Percentiles rank a stretch among this genome's conserved stretches.
These are phyloP conservation scores for Torymus tubicola DNA, from an alignment of 2,888 invertebrate species.

Conservation along the genomic window DNA sequence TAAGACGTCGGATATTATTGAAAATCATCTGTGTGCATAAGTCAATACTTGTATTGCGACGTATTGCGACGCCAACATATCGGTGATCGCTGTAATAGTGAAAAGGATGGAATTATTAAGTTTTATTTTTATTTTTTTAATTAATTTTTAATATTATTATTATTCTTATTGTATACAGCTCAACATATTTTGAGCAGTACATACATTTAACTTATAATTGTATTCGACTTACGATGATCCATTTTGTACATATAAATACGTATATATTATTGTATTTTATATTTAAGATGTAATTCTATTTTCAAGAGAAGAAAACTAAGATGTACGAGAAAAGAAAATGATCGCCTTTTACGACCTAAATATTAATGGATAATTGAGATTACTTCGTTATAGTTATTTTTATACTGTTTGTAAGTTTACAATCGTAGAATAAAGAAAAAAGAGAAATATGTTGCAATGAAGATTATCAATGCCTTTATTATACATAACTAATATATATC, in stretches of 20 bases:
- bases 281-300: slow-evolving; percentile 52
- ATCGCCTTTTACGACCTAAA: slow-evolving; percentile 58
- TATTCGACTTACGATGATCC: slow-evolving; percentile 52
- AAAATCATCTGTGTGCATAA: slow-evolving; percentile 46
- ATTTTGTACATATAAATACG: slow-evolving; percentile 63
- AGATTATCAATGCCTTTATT: slow-evolving; percentile 48
- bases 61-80: slow-evolving; percentile 53
- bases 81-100: slow-evolving; percentile 29
- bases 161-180: slow-evolving; percentile 9
- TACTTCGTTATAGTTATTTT: slow-evolving; percentile 67
- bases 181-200: neutral
- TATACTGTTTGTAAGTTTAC: slow-evolving; percentile 67
- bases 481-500: neutral
- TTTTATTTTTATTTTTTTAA: slow-evolving; percentile 25
- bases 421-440: slow-evolving; percentile 63
- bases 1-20: neutral
- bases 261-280: slow-evolving; percentile 49
- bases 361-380: slow-evolving; percentile 60
- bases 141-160: slow-evolving; percentile 24
- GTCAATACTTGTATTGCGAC: slow-evolving; percentile 44
- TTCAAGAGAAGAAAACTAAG: slow-evolving; percentile 30
- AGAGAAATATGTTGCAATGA: slow-evolving; percentile 59
- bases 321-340: slow-evolving; percentile 26
- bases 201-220: slow-evolving; percentile 14
- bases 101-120: slow-evolving; percentile 29